A percentile compares a stretch with the other conserved stretches of the same genome.
Conservation (phyloP, 2,888 invertebrate species). For the Tiliacea aurago region DNA sequence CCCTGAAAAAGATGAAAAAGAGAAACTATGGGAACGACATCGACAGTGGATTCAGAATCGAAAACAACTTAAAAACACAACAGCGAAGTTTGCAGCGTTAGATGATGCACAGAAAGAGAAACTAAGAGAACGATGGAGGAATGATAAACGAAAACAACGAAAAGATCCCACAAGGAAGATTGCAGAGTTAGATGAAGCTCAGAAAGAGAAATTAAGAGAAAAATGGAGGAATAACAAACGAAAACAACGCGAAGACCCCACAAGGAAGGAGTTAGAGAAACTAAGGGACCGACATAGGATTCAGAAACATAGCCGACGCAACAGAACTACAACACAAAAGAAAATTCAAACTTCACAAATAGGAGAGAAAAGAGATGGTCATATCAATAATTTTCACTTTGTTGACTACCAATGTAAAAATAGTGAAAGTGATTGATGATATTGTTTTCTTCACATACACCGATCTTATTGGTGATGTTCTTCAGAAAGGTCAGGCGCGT, state of each 20-base stretch:
- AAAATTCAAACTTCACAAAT: not conserved
- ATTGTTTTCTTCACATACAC: not conserved
- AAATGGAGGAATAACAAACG: conserved; percentile 8
- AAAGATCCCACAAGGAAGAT: not conserved
- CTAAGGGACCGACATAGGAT: not conserved
- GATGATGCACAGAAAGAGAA: conserved; percentile 5
- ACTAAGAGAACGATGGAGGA: not conserved
- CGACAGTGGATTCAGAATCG: too few relatives aligned
- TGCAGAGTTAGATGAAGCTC: conserved; percentile 6
- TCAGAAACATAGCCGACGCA: conserved; percentile 1
- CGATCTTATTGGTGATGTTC: not conserved
- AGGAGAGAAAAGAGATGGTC: not conserved
- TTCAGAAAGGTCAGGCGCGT: not conserved
- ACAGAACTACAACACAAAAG: conserved; percentile 6
- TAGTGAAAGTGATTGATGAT: conserved; percentile 6
- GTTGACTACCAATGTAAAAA: not conserved
- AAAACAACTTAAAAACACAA: too few relatives aligned
- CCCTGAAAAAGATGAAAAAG: not conserved
- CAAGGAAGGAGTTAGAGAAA: conserved; percentile 13
- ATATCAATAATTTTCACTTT: not conserved
- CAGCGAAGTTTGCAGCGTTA: not conserved
- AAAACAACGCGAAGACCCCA: conserved; percentile 1
- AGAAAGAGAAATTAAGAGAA: conserved; percentile 18
- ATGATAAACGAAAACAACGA: not conserved
- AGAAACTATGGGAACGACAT: not conserved